Evolutionary conservation across 2,113 vertebrate genomes (phyloP).

Genomic region (Ahaetulla prasina): DNA sequence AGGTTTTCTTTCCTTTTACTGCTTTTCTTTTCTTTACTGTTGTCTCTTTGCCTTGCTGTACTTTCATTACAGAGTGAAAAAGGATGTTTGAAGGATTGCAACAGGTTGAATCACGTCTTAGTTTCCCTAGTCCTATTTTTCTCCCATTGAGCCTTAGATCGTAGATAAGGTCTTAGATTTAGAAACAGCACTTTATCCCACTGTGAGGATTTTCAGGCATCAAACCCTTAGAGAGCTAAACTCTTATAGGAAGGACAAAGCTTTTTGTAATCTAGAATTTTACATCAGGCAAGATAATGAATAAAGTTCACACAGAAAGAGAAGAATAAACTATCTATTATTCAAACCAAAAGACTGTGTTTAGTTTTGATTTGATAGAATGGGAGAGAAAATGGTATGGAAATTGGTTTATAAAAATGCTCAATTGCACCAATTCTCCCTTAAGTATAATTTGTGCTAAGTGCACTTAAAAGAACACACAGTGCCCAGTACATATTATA

Average conservation of each 20-base stretch:
- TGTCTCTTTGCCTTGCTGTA: background rate
- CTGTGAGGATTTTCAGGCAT: background rate
- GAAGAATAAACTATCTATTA: background rate
- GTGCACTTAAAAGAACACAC: background rate
- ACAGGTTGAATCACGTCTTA: background rate
- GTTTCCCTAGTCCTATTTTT: background rate
- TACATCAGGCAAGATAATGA: background rate
- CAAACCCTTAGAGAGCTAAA: background rate
- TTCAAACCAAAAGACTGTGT: background rate
- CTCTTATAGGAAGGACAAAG: background rate
- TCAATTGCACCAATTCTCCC: background rate
- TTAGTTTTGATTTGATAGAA: background rate
- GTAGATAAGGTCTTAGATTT: background rate
- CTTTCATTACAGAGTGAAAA: background rate
- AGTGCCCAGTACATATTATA: background rate
- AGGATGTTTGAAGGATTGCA: background rate
- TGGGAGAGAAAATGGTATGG: background rate
- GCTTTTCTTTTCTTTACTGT: background rate
- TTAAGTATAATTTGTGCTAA: background rate
- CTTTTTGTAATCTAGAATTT: background rate
- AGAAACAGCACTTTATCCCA: background rate
- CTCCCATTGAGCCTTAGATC: background rate
- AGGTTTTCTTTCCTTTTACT: background rate
- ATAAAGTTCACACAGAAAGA: background rate
- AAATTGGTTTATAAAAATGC: background rate